These are phyloP conservation scores for Vulpes ferrilata DNA, from an alignment of 2,113 vertebrate species.

Conservation along the genomic window DNA sequence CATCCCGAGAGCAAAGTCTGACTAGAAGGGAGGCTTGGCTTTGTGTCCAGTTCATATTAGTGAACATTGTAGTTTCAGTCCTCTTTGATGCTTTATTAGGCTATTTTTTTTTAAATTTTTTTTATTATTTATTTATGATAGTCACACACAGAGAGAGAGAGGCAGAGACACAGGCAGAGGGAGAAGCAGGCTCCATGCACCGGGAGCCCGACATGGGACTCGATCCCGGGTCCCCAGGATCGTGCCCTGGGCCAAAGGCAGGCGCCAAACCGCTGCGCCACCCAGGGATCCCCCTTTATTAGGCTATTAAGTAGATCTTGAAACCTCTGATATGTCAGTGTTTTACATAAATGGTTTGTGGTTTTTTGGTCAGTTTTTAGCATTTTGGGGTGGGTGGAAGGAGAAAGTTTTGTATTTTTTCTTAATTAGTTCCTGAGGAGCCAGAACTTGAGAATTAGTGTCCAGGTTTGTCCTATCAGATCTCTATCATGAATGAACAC, in stretches of 20 bases:
- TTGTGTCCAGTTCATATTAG: conserved; percentile 19
- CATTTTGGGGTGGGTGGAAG: neutral
- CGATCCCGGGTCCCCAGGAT: too few species aligned
- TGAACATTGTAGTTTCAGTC: conserved; percentile 2
- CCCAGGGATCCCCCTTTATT: too few species aligned
- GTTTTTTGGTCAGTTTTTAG: conserved; percentile 59
- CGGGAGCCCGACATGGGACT: too few species aligned
- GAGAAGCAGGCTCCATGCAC: too few species aligned
- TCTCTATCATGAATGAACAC: neutral
- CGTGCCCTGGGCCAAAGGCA: too few species aligned
- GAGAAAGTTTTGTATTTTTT: conserved; percentile 47
- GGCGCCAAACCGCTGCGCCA: too few species aligned
- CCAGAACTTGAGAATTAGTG: conserved; percentile 59
- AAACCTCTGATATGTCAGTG: conserved; percentile 55
- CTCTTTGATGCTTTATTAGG: neutral
- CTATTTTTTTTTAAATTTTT: too few species aligned
- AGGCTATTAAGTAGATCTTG: conserved; percentile 34
- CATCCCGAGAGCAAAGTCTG: neutral
- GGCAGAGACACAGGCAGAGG: too few species aligned
- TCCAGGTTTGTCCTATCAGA: neutral
- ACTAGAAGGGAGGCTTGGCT: neutral
- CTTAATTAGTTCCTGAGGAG: conserved; percentile 12
- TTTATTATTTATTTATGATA: too few species aligned
- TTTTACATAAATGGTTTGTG: conserved; percentile 57
- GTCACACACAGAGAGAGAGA: too few species aligned